These are phyloP conservation scores for Seriola aureovittata DNA, from an alignment of 2,113 vertebrate species.

Conservation along the genomic window DNA sequence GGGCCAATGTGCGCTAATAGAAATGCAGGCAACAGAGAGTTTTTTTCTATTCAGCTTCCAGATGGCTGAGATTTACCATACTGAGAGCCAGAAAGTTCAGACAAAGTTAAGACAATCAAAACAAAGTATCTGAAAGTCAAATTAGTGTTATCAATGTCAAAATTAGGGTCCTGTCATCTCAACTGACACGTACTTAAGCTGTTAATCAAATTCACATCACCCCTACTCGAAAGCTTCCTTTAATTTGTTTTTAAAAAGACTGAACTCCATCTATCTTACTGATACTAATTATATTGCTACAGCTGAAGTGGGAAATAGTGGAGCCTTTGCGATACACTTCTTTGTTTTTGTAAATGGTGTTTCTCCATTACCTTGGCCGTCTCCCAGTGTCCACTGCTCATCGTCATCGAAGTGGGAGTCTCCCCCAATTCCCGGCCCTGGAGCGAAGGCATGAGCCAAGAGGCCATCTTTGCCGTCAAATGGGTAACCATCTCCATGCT, in stretches of 20 bases:
- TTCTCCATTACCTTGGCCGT: slow-evolving; percentile 91
- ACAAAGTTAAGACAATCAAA: slow-evolving; percentile 33
- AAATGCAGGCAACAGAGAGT: slow-evolving; percentile 21
- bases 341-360: neutral
- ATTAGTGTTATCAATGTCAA: slow-evolving; percentile 8
- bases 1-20: slow-evolving; percentile 37
- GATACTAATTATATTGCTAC: neutral
- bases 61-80: slow-evolving; percentile 46
- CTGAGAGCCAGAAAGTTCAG: slow-evolving; percentile 40
- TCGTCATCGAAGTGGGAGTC: slow-evolving; percentile 99
- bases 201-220: neutral
- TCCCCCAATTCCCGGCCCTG: slow-evolving; percentile 93
- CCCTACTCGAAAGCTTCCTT: neutral
- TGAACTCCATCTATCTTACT: neutral
- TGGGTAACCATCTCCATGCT: slow-evolving; percentile 97
- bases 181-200: neutral
- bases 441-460: slow-evolving; percentile 97
- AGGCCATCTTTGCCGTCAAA: slow-evolving; percentile 99
- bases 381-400: slow-evolving; percentile 97
- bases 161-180: neutral
- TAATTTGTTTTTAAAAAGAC: neutral
- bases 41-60: slow-evolving; percentile 53
- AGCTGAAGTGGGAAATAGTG: neutral
- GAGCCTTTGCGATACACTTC: neutral
- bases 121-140: slow-evolving; percentile 23